Evolutionary conservation across 1,140 invertebrate genomes (phyloP).

Genomic region (Sitobion miscanthi): DNA sequence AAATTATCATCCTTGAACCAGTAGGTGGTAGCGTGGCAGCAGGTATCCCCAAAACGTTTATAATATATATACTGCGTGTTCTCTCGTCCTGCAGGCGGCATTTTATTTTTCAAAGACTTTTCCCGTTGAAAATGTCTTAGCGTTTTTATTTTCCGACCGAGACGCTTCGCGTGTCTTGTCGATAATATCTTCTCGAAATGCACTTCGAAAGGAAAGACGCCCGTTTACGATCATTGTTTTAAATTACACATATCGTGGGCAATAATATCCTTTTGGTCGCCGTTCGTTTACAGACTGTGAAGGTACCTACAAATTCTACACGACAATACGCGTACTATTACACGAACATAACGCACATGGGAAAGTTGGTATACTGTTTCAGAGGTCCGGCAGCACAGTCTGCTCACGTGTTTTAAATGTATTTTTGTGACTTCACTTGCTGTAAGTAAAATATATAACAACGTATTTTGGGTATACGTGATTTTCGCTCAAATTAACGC

Average conservation of each 20-base stretch:
- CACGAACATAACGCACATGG: not conserved
- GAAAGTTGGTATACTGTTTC: not conserved
- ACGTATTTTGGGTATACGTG: too few relatives aligned
- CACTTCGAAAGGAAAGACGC: not conserved
- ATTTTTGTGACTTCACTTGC: not conserved
- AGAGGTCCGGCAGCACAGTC: not conserved
- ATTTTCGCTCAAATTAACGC: too few relatives aligned
- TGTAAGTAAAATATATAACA: not conserved
- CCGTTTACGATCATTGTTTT: not conserved
- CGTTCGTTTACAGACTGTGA: not conserved
- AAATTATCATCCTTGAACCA: not conserved
- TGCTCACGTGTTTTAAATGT: not conserved
- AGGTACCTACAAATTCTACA: not conserved
- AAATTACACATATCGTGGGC: not conserved
- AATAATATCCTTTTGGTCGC: not conserved
- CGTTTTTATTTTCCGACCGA: too few relatives aligned
- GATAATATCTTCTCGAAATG: too few relatives aligned
- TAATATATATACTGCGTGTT: too few relatives aligned
- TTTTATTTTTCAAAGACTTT: not conserved
- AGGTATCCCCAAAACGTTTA: not conserved
- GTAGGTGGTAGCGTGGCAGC: not conserved
- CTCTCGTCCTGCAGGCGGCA: not conserved
- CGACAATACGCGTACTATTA: not conserved
- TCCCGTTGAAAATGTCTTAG: not conserved
- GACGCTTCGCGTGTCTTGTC: too few relatives aligned